phyloP scores from a whole-genome alignment of 1,140 invertebrate species.

The Lutraria rhynchaena region DNA sequence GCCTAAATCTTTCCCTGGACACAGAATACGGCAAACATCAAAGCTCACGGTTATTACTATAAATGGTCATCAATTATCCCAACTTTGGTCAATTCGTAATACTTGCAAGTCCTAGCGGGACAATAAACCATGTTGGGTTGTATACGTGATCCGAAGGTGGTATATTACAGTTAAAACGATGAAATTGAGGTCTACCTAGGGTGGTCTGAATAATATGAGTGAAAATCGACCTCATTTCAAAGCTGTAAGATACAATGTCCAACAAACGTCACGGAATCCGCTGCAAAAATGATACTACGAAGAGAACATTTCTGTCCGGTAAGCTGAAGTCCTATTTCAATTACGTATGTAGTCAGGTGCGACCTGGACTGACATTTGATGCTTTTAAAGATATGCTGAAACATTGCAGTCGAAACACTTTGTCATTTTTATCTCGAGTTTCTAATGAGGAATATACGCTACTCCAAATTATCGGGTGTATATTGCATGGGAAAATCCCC shows the following conservation, averaged over 20 bases:
- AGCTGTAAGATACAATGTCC: too few relatives aligned
- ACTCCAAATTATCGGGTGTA: slow-evolving; percentile 4
- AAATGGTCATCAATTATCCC: slow-evolving; percentile 59
- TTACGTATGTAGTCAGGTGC: too few relatives aligned
- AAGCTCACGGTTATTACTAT: slow-evolving; percentile 47
- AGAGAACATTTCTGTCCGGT: too few relatives aligned
- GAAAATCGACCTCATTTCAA: too few relatives aligned
- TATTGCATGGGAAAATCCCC: not conserved
- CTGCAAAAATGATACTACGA: too few relatives aligned
- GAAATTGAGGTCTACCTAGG: slow-evolving; percentile 12
- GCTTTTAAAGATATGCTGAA: slow-evolving; percentile 9
- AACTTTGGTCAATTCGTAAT: slow-evolving; percentile 55
- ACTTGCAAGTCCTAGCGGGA: slow-evolving; percentile 37
- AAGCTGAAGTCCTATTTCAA: too few relatives aligned
- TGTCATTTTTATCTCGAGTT: slow-evolving; percentile 19
- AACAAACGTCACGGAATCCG: too few relatives aligned
- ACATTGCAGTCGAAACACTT: slow-evolving; percentile 10
- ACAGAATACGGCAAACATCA: slow-evolving; percentile 42
- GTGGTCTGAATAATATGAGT: too few relatives aligned
- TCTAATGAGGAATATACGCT: not conserved
- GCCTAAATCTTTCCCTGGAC: slow-evolving; percentile 15
- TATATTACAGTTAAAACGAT: slow-evolving; percentile 49
- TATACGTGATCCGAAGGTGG: not conserved
- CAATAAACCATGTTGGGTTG: slow-evolving; percentile 16
- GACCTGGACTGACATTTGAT: too few relatives aligned